Conservation (phyloP, 2,797 vertebrate genomes). For the Columba guinea region DNA sequence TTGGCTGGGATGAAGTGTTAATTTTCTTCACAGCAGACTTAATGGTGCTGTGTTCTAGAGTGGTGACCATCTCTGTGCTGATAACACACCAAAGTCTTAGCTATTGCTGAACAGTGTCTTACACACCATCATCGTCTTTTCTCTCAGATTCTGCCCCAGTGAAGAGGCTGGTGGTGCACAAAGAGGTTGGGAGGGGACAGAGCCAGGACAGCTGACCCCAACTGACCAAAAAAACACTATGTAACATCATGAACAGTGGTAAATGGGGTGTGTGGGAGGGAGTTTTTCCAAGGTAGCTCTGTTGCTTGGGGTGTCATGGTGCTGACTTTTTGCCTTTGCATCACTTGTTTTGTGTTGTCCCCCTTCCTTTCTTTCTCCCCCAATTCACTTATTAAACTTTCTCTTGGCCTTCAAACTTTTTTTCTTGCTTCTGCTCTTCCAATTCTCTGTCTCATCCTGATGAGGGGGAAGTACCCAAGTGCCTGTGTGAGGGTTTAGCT, state of each 20-base stretch:
- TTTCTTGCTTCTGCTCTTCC: not conserved
- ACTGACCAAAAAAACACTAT: not conserved
- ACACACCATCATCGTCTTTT: not conserved
- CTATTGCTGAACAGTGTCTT: not conserved
- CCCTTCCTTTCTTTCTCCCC: fast-evolving
- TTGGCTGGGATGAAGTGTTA: not conserved
- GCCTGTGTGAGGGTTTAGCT: not conserved
- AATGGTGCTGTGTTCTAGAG: not conserved
- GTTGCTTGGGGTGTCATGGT: not conserved
- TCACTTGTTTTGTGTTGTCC: not conserved
- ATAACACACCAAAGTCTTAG: not conserved
- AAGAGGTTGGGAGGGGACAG: not conserved
- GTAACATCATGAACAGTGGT: not conserved
- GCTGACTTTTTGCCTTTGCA: not conserved
- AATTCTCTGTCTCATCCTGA: not conserved
- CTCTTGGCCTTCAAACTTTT: not conserved
- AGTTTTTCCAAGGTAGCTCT: not conserved
- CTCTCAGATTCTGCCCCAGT: not conserved
- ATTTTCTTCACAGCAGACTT: not conserved
- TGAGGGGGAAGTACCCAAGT: not conserved
- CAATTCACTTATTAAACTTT: not conserved
- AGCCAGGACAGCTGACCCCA: not conserved
- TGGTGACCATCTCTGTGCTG: not conserved
- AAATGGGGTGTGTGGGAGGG: fast-evolving
- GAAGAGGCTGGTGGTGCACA: not conserved